Conservation (phyloP, 2,888 invertebrate genomes). For the Coleophora deauratella region DNA sequence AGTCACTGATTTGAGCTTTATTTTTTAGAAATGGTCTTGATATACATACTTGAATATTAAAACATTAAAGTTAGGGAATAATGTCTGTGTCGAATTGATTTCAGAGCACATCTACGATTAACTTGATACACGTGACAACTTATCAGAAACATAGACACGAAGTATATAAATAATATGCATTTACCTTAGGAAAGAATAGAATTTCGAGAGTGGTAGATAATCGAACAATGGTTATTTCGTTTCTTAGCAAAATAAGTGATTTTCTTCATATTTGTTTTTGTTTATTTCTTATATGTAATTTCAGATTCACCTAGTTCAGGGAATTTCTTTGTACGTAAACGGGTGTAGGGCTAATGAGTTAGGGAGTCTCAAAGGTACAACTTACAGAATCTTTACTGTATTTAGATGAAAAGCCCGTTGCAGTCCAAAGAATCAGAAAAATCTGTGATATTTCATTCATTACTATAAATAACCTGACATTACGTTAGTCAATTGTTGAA, state of each 20-base stretch:
- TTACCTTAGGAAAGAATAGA: slow-evolving; percentile 59
- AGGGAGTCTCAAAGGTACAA: slow-evolving; percentile 55
- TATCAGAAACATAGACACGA: slow-evolving; percentile 38
- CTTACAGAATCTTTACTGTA: slow-evolving; percentile 42
- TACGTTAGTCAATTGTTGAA: slow-evolving; percentile 74
- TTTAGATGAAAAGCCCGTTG: slow-evolving; percentile 54
- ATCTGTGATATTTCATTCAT: slow-evolving; percentile 75
- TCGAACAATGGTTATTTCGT: slow-evolving; percentile 55
- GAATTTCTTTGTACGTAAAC: slow-evolving; percentile 65
- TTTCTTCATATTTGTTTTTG: slow-evolving; percentile 45
- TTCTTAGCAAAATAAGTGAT: slow-evolving; percentile 58
- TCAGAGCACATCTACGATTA: slow-evolving; percentile 41
- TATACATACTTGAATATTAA: slow-evolving; percentile 46
- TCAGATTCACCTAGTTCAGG: slow-evolving; percentile 59
- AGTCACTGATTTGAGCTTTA: slow-evolving; percentile 66
- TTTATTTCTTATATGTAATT: slow-evolving; percentile 56
- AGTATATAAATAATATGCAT: slow-evolving; percentile 67
- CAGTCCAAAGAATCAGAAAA: slow-evolving; percentile 72
- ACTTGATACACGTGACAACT: slow-evolving; percentile 33
- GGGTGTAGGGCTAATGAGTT: slow-evolving; percentile 52
- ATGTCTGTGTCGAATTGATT: slow-evolving; percentile 48
- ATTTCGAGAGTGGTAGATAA: slow-evolving; percentile 54
- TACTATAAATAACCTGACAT: slow-evolving; percentile 62
- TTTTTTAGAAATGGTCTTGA: slow-evolving; percentile 67
- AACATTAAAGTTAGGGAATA: slow-evolving; percentile 49